A percentile compares a stretch with the other conserved stretches of the same genome.
phyloP scores from a whole-genome alignment of 53 echinoderm and acorn worm genomes.

The Apostichopus leukothele region DNA sequence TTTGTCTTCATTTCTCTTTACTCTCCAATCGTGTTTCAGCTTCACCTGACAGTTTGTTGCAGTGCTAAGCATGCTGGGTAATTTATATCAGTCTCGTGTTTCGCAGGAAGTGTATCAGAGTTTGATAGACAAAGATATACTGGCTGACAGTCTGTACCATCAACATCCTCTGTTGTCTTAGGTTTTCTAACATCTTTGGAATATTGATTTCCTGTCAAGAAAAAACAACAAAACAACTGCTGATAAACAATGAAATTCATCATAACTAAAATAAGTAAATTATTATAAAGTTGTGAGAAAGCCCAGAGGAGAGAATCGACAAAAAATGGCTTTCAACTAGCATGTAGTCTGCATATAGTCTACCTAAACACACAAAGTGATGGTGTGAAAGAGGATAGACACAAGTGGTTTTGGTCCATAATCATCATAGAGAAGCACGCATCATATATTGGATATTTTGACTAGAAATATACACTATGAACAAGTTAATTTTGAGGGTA shows the following conservation, averaged over 20 bases:
- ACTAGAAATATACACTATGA: too few species aligned
- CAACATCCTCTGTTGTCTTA: slow-evolving; percentile 91
- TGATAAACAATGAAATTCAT: background rate
- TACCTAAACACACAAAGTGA: too few species aligned
- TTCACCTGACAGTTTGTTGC: background rate
- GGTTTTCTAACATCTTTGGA: slow-evolving; percentile 80
- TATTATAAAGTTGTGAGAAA: too few species aligned
- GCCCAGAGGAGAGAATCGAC: too few species aligned
- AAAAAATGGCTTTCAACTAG: too few species aligned
- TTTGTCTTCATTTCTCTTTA: background rate
- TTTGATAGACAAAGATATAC: slow-evolving; percentile 92
- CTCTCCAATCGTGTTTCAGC: background rate
- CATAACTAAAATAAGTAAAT: too few species aligned
- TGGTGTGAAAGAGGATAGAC: too few species aligned
- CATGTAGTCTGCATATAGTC: too few species aligned
- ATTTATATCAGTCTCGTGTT: slow-evolving; percentile 87
- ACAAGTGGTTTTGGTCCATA: too few species aligned
- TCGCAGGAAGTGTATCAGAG: slow-evolving; percentile 87
- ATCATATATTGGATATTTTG: too few species aligned
- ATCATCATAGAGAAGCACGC: too few species aligned
- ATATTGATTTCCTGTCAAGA: slow-evolving; percentile 87
- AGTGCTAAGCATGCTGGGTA: background rate
- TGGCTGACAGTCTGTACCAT: slow-evolving; percentile 98
- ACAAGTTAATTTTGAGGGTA: too few species aligned
- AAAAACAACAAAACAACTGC: background rate